Conservation (phyloP, 2,797 vertebrate genomes). For the Neoniphon sammara region DNA sequence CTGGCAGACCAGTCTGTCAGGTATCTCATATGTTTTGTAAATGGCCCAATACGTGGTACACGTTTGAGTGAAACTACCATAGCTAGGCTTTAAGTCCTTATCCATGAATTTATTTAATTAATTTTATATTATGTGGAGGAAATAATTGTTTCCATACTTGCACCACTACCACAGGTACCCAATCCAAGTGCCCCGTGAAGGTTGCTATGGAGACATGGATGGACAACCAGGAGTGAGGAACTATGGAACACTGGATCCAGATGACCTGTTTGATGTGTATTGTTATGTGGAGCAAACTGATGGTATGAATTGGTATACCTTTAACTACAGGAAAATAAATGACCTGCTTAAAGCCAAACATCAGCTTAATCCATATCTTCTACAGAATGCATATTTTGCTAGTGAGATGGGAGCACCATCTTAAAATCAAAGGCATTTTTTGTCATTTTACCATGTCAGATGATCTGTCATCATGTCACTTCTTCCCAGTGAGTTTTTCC, state of each 20-base stretch:
- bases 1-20: constrained; percentile 95
- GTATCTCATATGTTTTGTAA: constrained; percentile 69
- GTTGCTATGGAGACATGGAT: constrained; percentile 95
- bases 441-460: neutral
- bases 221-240: constrained; percentile 92
- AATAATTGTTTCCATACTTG: constrained; percentile 16
- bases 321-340: constrained; percentile 3
- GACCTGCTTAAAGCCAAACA: neutral
- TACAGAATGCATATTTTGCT: neutral
- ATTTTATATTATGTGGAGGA: neutral
- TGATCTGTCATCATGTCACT: constrained; percentile 4
- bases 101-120: neutral
- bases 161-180: constrained; percentile 85
- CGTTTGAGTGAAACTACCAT: neutral
- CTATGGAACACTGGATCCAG: constrained; percentile 88
- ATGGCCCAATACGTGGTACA: no score
- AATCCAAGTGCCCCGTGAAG: constrained; percentile 90
- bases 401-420: neutral
- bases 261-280: constrained; percentile 92
- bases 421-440: neutral
- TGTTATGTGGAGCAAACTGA: constrained; percentile 91
- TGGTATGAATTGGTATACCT: constrained; percentile 78
- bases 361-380: neutral
- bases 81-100: neutral
- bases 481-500: neutral